phyloP scores from a whole-genome alignment of 2,797 vertebrate genomes.

The Threskiornis aethiopicus region DNA sequence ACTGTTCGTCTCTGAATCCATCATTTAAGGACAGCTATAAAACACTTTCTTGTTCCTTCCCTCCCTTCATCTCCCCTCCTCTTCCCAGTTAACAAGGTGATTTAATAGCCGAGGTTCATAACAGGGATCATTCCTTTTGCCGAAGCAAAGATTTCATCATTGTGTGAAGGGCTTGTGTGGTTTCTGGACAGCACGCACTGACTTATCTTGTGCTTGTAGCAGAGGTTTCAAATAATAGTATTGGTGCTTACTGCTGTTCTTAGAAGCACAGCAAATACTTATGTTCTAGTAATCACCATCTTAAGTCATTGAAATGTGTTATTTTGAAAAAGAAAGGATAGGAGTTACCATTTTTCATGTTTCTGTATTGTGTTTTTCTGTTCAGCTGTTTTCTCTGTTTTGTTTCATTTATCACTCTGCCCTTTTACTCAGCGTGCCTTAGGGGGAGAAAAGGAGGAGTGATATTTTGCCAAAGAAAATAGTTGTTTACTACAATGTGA shows the following conservation, averaged over 20 bases:
- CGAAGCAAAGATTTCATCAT: background rate
- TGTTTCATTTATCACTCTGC: background rate
- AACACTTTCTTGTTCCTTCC: background rate
- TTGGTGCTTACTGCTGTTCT: background rate
- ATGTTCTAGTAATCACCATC: background rate
- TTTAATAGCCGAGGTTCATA: background rate
- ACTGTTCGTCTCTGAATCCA: background rate
- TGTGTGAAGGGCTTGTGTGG: background rate
- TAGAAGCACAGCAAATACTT: background rate
- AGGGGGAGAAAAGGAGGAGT: background rate
- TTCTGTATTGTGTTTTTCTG: background rate
- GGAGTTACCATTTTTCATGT: background rate
- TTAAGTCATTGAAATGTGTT: background rate
- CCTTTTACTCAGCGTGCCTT: background rate
- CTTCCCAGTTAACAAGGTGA: background rate
- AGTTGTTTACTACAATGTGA: background rate
- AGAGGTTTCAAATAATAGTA: background rate
- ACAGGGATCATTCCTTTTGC: background rate
- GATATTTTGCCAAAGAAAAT: background rate
- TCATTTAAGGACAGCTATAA: background rate
- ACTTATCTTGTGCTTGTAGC: background rate
- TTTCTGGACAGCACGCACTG: background rate
- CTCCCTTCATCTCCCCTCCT: accelerated
- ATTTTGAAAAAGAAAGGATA: background rate
- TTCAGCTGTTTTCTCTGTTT: background rate